A percentile compares a stretch with the other conserved stretches of the same genome.
Evolutionary conservation across 2,113 vertebrate species (phyloP).

Genomic region (Anthoscopus minutus): DNA sequence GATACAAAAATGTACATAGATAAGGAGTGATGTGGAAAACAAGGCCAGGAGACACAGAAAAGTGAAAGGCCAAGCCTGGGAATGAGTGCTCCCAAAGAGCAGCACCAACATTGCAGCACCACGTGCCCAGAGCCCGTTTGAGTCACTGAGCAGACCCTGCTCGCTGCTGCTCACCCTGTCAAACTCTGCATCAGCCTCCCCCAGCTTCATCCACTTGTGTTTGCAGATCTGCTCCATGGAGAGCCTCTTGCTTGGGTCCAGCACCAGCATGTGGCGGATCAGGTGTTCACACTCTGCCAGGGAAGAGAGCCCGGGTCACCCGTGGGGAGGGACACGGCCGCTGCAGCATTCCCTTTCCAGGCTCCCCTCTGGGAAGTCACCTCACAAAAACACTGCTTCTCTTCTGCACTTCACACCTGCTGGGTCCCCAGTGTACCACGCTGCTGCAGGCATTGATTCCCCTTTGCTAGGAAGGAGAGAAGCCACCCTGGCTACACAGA

Average conservation of each 20-base stretch:
- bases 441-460: neutral
- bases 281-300: conserved; percentile 93
- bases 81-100: neutral
- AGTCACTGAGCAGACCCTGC: neutral
- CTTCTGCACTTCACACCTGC: neutral
- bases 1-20: fast-evolving
- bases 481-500: neutral
- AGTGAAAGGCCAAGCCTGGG: neutral
- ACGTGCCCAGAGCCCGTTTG: fast-evolving
- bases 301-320: neutral
- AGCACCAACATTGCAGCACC: fast-evolving
- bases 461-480: neutral
- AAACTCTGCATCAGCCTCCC: conserved; percentile 89
- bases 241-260: conserved; percentile 91
- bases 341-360: neutral
- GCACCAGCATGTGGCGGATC: conserved; percentile 96
- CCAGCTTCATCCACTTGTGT: conserved; percentile 98
- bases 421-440: fast-evolving
- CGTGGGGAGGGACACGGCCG: fast-evolving
- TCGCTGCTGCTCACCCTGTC: conserved; percentile 79
- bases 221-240: conserved; percentile 99
- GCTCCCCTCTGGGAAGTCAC: neutral
- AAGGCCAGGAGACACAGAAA: neutral
- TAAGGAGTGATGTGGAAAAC: neutral
- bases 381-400: neutral